Percentiles rank a stretch among this genome's conserved stretches.
These are phyloP conservation scores for Sciaenops ocellatus DNA, from an alignment of 2,797 vertebrate genomes.

Conservation along the genomic window DNA sequence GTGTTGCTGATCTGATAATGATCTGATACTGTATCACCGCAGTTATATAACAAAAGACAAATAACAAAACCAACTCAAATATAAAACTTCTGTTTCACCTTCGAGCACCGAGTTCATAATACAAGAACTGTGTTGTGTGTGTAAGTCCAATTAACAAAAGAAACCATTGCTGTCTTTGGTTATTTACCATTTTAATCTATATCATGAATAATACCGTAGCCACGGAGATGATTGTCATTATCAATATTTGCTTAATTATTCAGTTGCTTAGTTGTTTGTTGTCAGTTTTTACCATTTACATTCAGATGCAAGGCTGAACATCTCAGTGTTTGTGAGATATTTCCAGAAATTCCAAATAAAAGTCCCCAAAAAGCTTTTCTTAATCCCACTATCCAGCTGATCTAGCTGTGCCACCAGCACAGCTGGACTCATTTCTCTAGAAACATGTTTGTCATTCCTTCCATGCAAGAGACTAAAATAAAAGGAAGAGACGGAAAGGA, in stretches of 20 bases:
- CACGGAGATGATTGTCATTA: not conserved
- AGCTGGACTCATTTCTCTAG: slow-evolving; percentile 2
- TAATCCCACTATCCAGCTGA: slow-evolving; percentile 9
- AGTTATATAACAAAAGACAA: not conserved
- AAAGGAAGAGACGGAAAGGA: rapidly evolving
- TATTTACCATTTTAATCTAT: not conserved
- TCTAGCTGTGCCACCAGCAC: not conserved
- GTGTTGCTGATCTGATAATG: not conserved
- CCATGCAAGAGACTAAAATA: not conserved
- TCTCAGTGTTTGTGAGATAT: not conserved
- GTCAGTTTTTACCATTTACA: not conserved
- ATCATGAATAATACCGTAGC: not conserved
- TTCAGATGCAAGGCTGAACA: not conserved
- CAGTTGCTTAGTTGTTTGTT: too few relatives aligned
- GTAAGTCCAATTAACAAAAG: not conserved
- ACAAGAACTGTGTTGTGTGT: not conserved
- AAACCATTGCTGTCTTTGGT: not conserved
- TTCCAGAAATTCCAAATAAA: not conserved
- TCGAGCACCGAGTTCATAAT: not conserved
- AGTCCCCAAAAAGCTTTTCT: not conserved
- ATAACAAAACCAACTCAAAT: not conserved
- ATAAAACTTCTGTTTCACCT: not conserved
- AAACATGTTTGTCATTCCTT: not conserved
- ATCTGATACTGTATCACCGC: not conserved
- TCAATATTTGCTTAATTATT: not conserved